Evolutionary conservation across 2,888 invertebrate genomes (phyloP).

Genomic region (Mythimna albipuncta): DNA sequence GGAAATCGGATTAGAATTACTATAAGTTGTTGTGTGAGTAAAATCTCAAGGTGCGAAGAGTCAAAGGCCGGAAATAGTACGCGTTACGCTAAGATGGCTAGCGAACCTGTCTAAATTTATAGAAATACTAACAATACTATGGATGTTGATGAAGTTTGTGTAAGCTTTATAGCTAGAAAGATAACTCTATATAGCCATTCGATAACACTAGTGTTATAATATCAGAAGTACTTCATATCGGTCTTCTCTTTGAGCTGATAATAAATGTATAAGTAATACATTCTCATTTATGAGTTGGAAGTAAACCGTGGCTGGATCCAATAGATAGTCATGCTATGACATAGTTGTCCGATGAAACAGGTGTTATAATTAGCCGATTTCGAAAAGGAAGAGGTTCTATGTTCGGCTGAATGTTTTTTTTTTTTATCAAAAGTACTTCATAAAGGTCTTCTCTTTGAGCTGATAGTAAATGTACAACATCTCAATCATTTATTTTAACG

Average conservation of each 20-base stretch:
- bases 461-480: too few relatives aligned
- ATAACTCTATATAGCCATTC: neutral
- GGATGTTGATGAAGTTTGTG: neutral
- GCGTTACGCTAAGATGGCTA: constrained; percentile 41
- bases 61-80: constrained; percentile 53
- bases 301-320: too few relatives aligned
- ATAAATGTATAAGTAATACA: too few relatives aligned
- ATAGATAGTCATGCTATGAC: too few relatives aligned
- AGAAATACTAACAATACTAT: constrained; percentile 19
- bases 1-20: constrained; percentile 36
- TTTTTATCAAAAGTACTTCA: neutral
- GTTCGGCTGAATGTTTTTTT: too few relatives aligned
- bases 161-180: constrained; percentile 14
- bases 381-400: too few relatives aligned
- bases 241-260: too few relatives aligned
- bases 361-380: too few relatives aligned
- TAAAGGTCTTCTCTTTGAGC: too few relatives aligned
- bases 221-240: neutral
- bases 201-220: neutral
- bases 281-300: too few relatives aligned
- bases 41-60: constrained; percentile 42
- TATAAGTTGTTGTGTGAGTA: constrained; percentile 16
- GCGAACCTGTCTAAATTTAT: constrained; percentile 43
- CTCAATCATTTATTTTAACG: too few relatives aligned
- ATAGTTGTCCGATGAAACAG: too few relatives aligned